Conservation (phyloP, 2,797 vertebrate genomes). For the Pseudochirops corinnae region DNA sequence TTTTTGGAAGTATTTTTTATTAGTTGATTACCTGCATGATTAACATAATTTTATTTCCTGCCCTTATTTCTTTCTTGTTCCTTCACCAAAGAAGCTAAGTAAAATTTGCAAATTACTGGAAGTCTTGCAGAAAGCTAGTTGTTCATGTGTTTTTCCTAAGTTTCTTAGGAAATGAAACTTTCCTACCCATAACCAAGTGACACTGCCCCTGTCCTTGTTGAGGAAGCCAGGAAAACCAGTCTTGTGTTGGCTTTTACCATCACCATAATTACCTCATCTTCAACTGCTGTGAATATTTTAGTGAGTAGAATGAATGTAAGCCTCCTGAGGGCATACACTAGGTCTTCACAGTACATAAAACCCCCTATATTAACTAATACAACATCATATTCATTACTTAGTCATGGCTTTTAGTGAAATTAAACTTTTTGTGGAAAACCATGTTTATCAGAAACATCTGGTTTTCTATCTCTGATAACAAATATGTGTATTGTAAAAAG, state of each 20-base stretch:
- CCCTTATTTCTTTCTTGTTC: background rate
- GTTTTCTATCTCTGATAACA: conserved; percentile 47
- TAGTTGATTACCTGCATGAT: background rate
- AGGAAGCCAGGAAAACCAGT: conserved; percentile 45
- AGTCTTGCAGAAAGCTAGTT: conserved; percentile 41
- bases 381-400: conserved; percentile 14
- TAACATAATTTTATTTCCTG: conserved; percentile 38
- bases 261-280: conserved; percentile 56
- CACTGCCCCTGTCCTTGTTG: background rate
- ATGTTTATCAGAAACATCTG: conserved; percentile 23
- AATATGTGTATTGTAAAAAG: conserved; percentile 32
- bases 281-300: conserved; percentile 52
- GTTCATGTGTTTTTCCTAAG: background rate
- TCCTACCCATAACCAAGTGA: conserved; percentile 7
- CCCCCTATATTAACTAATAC: conserved; percentile 17
- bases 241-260: conserved; percentile 57
- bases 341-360: background rate
- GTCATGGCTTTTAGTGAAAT: background rate
- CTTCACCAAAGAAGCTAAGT: conserved; percentile 39
- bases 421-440: conserved; percentile 28
- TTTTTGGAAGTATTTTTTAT: conserved; percentile 39
- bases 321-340: background rate
- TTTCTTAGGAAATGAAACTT: background rate
- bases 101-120: conserved; percentile 31
- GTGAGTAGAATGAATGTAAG: conserved; percentile 3